Evolutionary conservation across 1,140 invertebrate species (phyloP), one percentile per base, ranked within the genome.

Genomic region (Drosophila nigromelanica): DNA sequence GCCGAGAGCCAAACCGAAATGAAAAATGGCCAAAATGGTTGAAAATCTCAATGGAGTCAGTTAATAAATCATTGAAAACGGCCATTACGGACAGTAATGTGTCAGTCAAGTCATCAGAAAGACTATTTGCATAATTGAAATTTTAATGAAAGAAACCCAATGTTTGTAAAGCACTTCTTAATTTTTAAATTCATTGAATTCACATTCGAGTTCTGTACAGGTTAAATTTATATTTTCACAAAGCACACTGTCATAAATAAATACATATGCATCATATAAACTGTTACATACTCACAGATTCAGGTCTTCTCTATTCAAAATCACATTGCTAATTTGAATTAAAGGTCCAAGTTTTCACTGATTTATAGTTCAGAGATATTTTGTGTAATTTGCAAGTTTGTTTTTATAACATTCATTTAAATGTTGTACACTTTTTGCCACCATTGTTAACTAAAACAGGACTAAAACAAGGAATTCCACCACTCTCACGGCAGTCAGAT

Each of bases 1-100:
- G 15, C 63, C 27, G 35, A 51, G 40, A 43, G 56, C 21, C 35
- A 68, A 39, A 30, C 14, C 40, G 27, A 43, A 51, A 60, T 68
- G 64, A 52, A 68, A 68, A 68, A 68, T 68, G 56, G 47, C 30
- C 45, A 60, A 59, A 69, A 21, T 50, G 15, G 55, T 33, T 47
- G 33, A 47, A 73, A 73, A 67, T 61, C 63, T 73, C 63, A 73
- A 61, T 73, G 63, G 64, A 73, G 70, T 68, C 63, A 37, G 63
- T 55, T 51, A 71, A 71, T 71, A 71, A 71, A 71, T 71, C 69
- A 67, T 66, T 59, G 56, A 33, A n/a, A 67, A 51, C 27, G 54
- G 27, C 15, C 62, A 40, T 43, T 51, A 59, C 47, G 30, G 54
- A 67, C 55, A 55, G 33, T 73, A 55, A 68, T 73, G 54, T 72